phyloP scores from a whole-genome alignment of 2,797 vertebrate genomes.

The Erethizon dorsatum region DNA sequence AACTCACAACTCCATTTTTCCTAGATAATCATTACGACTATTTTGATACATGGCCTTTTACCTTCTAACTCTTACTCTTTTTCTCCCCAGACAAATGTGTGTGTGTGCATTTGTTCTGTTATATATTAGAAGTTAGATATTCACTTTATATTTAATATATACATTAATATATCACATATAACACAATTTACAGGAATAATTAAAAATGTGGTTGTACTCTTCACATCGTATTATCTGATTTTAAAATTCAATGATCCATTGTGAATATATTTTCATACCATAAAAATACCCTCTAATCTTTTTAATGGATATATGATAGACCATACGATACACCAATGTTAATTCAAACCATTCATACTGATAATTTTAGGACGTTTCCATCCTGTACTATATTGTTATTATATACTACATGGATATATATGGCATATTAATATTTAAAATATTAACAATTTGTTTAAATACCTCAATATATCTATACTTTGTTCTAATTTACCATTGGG shows the following conservation, averaged over 20 bases:
- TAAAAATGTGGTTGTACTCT: neutral
- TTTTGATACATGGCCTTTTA: neutral
- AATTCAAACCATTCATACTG: neutral
- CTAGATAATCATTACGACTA: neutral
- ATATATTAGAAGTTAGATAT: neutral
- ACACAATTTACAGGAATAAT: neutral
- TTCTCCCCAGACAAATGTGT: neutral
- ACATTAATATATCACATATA: neutral
- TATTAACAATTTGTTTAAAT: slow-evolving; percentile 35
- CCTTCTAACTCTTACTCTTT: neutral
- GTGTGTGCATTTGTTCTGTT: neutral
- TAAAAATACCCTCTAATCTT: neutral
- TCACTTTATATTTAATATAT: neutral
- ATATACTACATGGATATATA: neutral
- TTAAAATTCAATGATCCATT: slow-evolving; percentile 14
- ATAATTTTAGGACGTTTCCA: slow-evolving; percentile 9
- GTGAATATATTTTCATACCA: neutral
- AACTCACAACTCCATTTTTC: neutral
- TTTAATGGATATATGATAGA: neutral
- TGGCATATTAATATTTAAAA: neutral
- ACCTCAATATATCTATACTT: neutral
- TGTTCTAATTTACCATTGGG: neutral
- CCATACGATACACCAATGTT: neutral
- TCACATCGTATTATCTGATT: neutral
- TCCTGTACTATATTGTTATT: neutral